Evolutionary conservation across 2,797 vertebrate species (phyloP), one percentile per base, ranked within the genome.

Genomic region (Hippoglossus hippoglossus): DNA sequence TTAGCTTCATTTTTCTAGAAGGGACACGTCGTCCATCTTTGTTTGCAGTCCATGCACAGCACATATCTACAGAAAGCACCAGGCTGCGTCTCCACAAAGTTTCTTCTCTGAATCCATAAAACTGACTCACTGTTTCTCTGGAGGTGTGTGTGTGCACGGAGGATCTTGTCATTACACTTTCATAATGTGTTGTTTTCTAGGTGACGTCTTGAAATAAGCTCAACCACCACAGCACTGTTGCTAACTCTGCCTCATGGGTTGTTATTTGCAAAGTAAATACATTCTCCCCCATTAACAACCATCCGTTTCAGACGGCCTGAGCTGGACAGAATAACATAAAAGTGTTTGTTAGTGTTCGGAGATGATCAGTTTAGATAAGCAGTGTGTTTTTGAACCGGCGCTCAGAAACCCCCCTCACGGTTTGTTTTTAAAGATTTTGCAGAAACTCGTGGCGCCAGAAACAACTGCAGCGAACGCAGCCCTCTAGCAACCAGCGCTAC

Each of bases 361-460:
- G 75, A 81, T 56, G 2, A 84, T 82, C 67, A 15, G 39, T 63
- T 59, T 0, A 47, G 65, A 79, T 73, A 53, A 60, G 34, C 25
- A 25, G 28, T 31, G 11, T 63, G 64, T 34, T 57, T 50, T 28
- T 24, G 16, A 12, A 13, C 11, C 12, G 12, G 3, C 0, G 36
- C 10, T 24, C 26, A 22, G 65, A 0, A 6, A 8, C 62, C 54
- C 53, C 53, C 8, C 26, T 64, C 6, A 19, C 18, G 34, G 21
- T 22, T 21, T 2, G 22, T 19, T 58, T 56, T 13, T 39, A 65
- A 13, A 46, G 49, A 24, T 59, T 50, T 47, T 6, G n/a, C 58
- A 62, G 64, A 61, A 26, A 59, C 47, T 5, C 3, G 15, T 70
- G 70, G 61, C 5, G 5, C 62, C 9, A 39, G 36, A 13, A 13